Percentiles rank a stretch among this genome's conserved stretches.
Conservation (phyloP, 2,888 invertebrate genomes). For the Melieria picta region DNA sequence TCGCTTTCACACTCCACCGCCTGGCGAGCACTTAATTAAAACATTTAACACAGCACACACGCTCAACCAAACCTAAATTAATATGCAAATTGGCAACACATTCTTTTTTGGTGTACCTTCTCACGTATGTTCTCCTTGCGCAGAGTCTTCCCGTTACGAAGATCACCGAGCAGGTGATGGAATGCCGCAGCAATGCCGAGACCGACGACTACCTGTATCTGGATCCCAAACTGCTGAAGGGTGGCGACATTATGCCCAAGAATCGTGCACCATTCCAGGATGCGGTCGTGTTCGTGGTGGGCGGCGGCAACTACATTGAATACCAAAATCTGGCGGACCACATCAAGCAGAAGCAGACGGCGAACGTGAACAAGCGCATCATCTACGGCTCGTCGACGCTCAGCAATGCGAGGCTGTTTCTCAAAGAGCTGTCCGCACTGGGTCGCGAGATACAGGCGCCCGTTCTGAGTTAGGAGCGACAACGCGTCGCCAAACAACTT, state of each 20-base stretch:
- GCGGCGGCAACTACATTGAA: conserved; percentile 98
- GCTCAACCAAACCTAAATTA: background rate
- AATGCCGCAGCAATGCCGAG: conserved; percentile 79
- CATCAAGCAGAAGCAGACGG: conserved; percentile 83
- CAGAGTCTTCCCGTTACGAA: conserved; percentile 94
- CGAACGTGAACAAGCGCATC: conserved; percentile 79
- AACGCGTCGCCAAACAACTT: conserved; percentile 29
- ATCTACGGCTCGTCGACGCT: conserved; percentile 96
- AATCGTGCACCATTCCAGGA: conserved; percentile 81
- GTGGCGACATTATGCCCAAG: conserved; percentile 73
- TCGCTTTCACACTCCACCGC: background rate
- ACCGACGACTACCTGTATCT: conserved; percentile 91
- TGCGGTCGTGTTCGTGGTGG: conserved; percentile 90
- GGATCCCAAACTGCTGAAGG: conserved; percentile 93
- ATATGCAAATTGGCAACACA: background rate
- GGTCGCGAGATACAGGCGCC: conserved; percentile 74
- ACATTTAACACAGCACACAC: conserved; percentile 16
- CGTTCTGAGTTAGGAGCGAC: conserved; percentile 59
- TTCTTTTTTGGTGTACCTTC: background rate
- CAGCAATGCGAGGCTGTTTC: conserved; percentile 92
- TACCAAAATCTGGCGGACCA: conserved; percentile 98
- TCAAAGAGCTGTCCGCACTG: conserved; percentile 86
- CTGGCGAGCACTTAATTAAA: conserved; percentile 24
- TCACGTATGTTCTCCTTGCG: background rate
- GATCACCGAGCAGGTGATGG: conserved; percentile 89